Conservation (phyloP, 2,113 vertebrate genomes). For the Amphilophus citrinellus region DNA sequence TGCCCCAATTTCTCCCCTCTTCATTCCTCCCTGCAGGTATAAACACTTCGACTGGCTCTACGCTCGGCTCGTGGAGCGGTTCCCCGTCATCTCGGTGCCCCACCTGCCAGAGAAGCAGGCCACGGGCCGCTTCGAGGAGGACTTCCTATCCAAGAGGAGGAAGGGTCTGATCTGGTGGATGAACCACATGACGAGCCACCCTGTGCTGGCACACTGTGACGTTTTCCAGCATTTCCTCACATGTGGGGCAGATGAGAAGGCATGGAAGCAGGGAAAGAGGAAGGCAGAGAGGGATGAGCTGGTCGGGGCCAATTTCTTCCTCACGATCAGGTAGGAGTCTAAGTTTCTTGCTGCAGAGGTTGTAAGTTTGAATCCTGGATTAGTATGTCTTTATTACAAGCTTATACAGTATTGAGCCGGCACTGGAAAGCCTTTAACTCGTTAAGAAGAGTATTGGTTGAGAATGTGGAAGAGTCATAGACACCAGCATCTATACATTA, state of each 20-base stretch:
- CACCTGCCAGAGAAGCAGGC: conserved; percentile 97
- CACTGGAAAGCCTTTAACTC: too few relatives aligned
- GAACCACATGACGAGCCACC: conserved; percentile 98
- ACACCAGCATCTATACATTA: too few relatives aligned
- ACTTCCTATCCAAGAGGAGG: conserved; percentile 96
- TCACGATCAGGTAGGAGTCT: conserved; percentile 85
- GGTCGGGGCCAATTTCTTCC: conserved; percentile 96
- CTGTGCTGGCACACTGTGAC: conserved; percentile 91
- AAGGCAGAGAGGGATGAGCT: conserved; percentile 95
- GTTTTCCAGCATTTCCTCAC: conserved; percentile 98
- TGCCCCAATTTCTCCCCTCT: background rate
- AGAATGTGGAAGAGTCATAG: too few relatives aligned
- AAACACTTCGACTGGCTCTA: conserved; percentile 99
- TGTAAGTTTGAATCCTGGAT: background rate
- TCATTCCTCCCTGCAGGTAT: conserved; percentile 77
- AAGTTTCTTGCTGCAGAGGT: background rate
- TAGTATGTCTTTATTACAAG: background rate
- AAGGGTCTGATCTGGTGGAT: conserved; percentile 98
- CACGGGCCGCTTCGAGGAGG: conserved; percentile 96
- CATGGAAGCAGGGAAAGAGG: conserved; percentile 97
- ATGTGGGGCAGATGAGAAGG: conserved; percentile 91
- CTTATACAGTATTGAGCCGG: too few relatives aligned
- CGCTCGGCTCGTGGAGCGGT: conserved; percentile 91
- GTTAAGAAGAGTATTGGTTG: too few relatives aligned
- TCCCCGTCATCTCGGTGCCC: conserved; percentile 95